phyloP scores from a whole-genome alignment of 1,140 invertebrate genomes.

The Planococcus citri region DNA sequence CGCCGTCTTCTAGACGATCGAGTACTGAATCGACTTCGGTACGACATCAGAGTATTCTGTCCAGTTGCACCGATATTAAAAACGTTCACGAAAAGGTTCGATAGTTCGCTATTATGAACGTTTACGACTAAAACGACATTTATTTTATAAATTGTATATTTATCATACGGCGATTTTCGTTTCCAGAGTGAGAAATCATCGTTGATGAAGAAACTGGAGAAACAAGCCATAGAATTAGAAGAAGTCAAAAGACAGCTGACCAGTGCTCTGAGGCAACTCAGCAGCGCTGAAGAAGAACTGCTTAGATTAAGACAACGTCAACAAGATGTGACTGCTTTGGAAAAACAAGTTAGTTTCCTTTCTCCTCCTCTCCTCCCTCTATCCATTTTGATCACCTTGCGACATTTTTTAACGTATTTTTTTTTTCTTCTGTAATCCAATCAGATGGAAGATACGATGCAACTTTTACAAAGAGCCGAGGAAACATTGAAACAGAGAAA shows the following conservation, averaged over 20 bases:
- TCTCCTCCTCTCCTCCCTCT: neutral
- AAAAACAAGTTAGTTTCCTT: slow-evolving; percentile 40
- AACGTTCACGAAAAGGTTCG: slow-evolving; percentile 35
- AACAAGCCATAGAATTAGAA: slow-evolving; percentile 52
- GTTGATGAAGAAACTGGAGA: slow-evolving; percentile 29
- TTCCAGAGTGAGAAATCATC: slow-evolving; percentile 22
- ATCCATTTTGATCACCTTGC: neutral
- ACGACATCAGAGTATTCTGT: slow-evolving; percentile 43
- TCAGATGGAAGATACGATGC: slow-evolving; percentile 51
- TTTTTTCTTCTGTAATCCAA: too few species aligned
- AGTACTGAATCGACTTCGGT: slow-evolving; percentile 49
- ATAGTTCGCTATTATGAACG: slow-evolving; percentile 28
- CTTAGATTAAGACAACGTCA: slow-evolving; percentile 53
- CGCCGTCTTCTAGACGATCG: slow-evolving; percentile 48
- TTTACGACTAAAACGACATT: too few species aligned
- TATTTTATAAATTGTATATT: too few species aligned
- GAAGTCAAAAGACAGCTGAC: slow-evolving; percentile 45
- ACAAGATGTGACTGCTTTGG: slow-evolving; percentile 44
- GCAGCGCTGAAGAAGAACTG: slow-evolving; percentile 49
- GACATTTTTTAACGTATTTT: neutral
- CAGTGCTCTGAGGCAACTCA: slow-evolving; percentile 33
- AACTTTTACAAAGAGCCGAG: slow-evolving; percentile 53
- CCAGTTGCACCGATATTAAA: slow-evolving; percentile 33
- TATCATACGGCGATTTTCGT: neutral
- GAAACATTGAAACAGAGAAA: slow-evolving; percentile 51